These are phyloP conservation scores for Panthera uncia DNA, from an alignment of 2,113 vertebrate species.

Conservation along the genomic window DNA sequence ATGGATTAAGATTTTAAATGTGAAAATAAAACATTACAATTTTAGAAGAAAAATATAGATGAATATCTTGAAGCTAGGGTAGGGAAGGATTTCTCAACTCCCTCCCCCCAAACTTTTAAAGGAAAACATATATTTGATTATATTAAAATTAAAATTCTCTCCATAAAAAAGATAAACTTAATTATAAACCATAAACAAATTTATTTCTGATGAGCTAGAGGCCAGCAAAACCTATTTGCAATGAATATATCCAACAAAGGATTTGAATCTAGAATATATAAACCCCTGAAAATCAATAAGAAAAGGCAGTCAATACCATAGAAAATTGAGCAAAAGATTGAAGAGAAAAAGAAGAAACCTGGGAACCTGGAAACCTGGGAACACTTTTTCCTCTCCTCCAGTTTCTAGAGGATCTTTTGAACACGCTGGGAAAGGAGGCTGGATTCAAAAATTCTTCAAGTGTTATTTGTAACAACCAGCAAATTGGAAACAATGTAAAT, in stretches of 20 bases:
- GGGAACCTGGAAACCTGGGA: neutral
- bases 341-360: neutral
- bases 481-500: neutral
- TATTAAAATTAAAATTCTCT: neutral
- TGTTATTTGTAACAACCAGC: neutral
- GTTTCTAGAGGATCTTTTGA: neutral
- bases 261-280: neutral
- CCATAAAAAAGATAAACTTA: neutral
- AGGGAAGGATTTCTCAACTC: neutral
- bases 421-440: neutral
- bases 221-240: neutral
- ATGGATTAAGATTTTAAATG: neutral
- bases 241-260: neutral
- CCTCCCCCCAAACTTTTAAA: neutral
- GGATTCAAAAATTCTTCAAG: neutral
- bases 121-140: neutral
- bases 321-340: neutral
- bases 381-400: neutral
- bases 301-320: neutral
- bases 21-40: constrained; percentile 12
- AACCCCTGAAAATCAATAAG: neutral
- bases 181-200: neutral
- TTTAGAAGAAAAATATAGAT: neutral
- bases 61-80: neutral
- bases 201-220: neutral